phyloP scores from a whole-genome alignment of 1,140 invertebrate species.

The Steinernema khuongi region DNA sequence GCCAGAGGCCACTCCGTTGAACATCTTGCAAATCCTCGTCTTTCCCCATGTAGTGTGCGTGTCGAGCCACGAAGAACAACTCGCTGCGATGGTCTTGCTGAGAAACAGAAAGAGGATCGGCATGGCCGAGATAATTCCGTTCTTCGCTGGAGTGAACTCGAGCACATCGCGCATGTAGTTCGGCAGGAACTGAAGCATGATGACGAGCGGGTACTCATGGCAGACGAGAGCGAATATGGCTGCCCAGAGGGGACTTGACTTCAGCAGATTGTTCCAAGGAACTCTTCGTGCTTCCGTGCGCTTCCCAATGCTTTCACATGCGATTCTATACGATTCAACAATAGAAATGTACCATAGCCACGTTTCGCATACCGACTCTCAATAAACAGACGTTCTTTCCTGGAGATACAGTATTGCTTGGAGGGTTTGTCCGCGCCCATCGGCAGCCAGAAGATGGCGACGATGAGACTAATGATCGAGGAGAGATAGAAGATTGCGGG shows the following conservation, averaged over 20 bases:
- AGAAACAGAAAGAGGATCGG: slow-evolving; percentile 55
- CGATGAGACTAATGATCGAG: slow-evolving; percentile 44
- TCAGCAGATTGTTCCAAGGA: slow-evolving; percentile 43
- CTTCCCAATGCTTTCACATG: slow-evolving; percentile 56
- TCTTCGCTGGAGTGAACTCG: slow-evolving; percentile 56
- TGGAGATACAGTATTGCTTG: slow-evolving; percentile 55
- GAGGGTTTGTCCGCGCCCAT: slow-evolving; percentile 56
- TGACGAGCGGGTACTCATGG: slow-evolving; percentile 55
- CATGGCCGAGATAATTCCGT: slow-evolving; percentile 52
- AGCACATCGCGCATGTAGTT: slow-evolving; percentile 58
- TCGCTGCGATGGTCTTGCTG: slow-evolving; percentile 51
- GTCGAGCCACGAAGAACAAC: slow-evolving; percentile 50
- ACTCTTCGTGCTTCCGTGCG: slow-evolving; percentile 46
- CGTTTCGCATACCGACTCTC: slow-evolving; percentile 46
- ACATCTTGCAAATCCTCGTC: slow-evolving; percentile 55
- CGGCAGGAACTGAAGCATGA: slow-evolving; percentile 57
- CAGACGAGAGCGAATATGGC: slow-evolving; percentile 52
- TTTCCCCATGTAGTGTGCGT: slow-evolving; percentile 37
- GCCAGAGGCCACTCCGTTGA: slow-evolving; percentile 51
- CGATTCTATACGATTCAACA: slow-evolving; percentile 45
- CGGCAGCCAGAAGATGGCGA: slow-evolving; percentile 55
- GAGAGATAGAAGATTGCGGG: slow-evolving; percentile 57
- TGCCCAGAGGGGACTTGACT: slow-evolving; percentile 51
- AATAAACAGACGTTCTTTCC: slow-evolving; percentile 50
- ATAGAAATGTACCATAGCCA: background rate